phyloP scores from a whole-genome alignment of 2,888 invertebrate species.

The Thera obeliscata region DNA sequence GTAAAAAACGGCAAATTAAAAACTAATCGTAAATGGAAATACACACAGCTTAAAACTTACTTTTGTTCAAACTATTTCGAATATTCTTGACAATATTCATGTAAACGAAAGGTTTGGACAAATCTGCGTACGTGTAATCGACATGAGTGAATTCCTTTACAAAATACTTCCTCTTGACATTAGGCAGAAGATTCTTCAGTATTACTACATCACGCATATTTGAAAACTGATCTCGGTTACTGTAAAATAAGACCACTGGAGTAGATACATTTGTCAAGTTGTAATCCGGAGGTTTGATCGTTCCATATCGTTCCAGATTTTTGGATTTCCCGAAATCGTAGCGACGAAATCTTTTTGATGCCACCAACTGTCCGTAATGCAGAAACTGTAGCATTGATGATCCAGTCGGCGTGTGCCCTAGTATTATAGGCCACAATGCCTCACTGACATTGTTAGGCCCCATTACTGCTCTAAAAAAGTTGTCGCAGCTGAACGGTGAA shows the following conservation, averaged over 20 bases:
- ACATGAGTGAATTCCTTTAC: constrained; percentile 86
- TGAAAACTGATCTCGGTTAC: constrained; percentile 76
- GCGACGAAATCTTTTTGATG: constrained; percentile 63
- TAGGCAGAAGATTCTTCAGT: constrained; percentile 70
- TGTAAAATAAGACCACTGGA: constrained; percentile 65
- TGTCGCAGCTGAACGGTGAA: constrained; percentile 54
- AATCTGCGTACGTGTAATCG: constrained; percentile 86
- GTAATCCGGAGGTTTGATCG: constrained; percentile 62
- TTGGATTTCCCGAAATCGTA: constrained; percentile 58
- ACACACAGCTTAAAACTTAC: too few relatives aligned
- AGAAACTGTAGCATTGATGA: constrained; percentile 80
- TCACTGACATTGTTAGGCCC: constrained; percentile 61
- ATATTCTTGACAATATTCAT: constrained; percentile 36
- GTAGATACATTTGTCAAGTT: constrained; percentile 54
- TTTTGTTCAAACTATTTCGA: constrained; percentile 37
- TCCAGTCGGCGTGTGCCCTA: constrained; percentile 86
- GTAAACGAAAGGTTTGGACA: constrained; percentile 71
- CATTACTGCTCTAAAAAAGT: constrained; percentile 53
- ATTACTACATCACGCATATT: constrained; percentile 76
- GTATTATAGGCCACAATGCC: constrained; percentile 83
- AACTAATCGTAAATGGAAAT: too few relatives aligned
- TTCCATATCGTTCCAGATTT: constrained; percentile 74
- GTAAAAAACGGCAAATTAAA: too few relatives aligned
- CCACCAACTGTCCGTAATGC: constrained; percentile 70
- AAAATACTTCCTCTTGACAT: constrained; percentile 73